Evolutionary conservation across 2,888 invertebrate species (phyloP), one percentile per base, ranked within the genome.

Genomic region (Caenorhabditis parvicauda): DNA sequence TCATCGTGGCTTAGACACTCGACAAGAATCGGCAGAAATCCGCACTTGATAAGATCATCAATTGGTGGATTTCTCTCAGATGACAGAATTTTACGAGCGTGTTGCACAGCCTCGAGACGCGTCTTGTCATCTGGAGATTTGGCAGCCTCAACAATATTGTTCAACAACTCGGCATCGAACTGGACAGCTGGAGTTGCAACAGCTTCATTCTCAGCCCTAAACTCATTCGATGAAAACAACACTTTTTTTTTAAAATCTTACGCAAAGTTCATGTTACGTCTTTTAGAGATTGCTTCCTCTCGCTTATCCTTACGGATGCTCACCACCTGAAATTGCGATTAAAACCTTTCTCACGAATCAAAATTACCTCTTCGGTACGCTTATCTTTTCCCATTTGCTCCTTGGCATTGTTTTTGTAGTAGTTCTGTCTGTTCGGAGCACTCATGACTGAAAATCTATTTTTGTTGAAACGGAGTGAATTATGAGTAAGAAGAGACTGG

Each of bases 51-150:
- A 69, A 98, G 86, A 66, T 90, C 90, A 85, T 98, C 93, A 78
- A 98, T 96, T 22, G 98, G 96, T 71, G 98, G 98, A 86, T 96
- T 96, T 78, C 92, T 88, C 83, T 98, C 96, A 67, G 93, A 93
- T 7, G 95, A 96, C 32, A 98, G 86, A 75, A 98, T 86, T 84
- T 95, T 96, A 73, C 96, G 69, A 25, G 62, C 72, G 56, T 79
- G 79, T 83, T 95, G 94, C 24, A 98, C 93, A 50, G 95, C 94
- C 71, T 87, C 86, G 73, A 95, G 86, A 83, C 94, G 92, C 72
- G 88, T 86, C 6, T 87, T 87, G 25, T 91, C 89, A 54, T 89
- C 88, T 7, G 76, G 64, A 82, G 89, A 89, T 12, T 87, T 88
- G 19, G 95, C 94, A 80, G 91, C 90, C 81, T 87, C 86, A 55